These are phyloP conservation scores for Crotalus horridus DNA, from an alignment of 2,113 vertebrate genomes.

Conservation along the genomic window DNA sequence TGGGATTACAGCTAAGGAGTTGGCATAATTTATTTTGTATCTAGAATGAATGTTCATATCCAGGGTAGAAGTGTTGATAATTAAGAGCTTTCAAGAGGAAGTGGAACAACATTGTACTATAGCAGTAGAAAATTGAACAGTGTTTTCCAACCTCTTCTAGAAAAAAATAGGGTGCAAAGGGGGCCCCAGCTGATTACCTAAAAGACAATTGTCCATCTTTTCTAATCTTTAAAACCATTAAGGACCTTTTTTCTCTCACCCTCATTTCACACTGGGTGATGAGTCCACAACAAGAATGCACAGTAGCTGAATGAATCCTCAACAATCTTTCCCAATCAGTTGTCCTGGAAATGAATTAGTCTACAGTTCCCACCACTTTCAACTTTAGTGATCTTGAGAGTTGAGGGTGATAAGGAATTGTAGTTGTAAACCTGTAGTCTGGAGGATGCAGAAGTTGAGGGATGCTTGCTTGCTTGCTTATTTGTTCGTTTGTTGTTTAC, in stretches of 20 bases:
- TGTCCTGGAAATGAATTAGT: background rate
- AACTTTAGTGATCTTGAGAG: background rate
- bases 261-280: background rate
- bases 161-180: background rate
- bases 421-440: background rate
- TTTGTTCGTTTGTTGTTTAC: background rate
- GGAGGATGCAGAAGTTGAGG: too few relatives aligned
- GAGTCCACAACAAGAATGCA: too few relatives aligned
- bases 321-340: background rate
- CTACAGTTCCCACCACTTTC: background rate
- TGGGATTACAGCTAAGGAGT: background rate
- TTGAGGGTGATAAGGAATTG: background rate
- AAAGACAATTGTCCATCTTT: background rate
- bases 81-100: background rate
- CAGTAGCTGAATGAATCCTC: background rate
- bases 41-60: background rate
- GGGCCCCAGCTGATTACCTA: background rate
- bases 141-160: background rate
- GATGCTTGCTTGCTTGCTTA: background rate
- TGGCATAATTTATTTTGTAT: background rate
- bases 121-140: background rate
- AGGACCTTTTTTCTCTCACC: background rate
- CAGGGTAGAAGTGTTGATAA: background rate
- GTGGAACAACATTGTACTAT: background rate
- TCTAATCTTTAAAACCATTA: background rate